Evolutionary conservation across 2,888 invertebrate genomes (phyloP), one percentile per base, ranked within the genome.

Genomic region (Callimorpha dominula): DNA sequence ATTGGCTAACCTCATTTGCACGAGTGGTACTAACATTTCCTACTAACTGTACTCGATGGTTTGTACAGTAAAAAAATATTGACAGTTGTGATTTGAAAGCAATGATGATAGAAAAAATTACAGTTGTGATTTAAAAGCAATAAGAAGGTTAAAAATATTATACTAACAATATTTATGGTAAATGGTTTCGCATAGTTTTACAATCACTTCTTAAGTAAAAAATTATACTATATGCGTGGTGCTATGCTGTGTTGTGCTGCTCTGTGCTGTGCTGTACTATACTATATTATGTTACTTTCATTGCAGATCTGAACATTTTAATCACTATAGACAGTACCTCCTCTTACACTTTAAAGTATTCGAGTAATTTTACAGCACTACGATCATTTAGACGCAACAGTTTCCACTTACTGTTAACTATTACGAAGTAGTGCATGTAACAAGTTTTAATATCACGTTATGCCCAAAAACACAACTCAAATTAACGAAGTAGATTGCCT

Each of bases 1-100:
- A 87, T 88, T 86, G 86, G 80, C 87, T 90, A 91, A 91, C 90
- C 90, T 91, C 89, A 89, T 92, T 93, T 92, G 87, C 86, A 85
- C 84, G 83, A 86, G 87, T 85, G 85, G 80, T 82, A 84, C 84
- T 83, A 81, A 75, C 70, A 77, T 70, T 62, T 54, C 54, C 70
- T 88, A 90, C 89, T 84, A 80, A 14, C 40, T 76, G 68, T 79
- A 83, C 86, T 88, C 70, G 70, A 52, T 64, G 3, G 40, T 17
- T 42, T 50, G 40, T n/a, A 3, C 62, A 14, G 11, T 46, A 60
- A 50, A 8, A 43, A n/a, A 11, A 60, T 60, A 31, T 49, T 62
- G 11, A 52, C 1, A 8, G 52, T 52, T 7, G 17, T n/a, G 54
- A n/a, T n/a, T 54, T 54, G 1, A 54, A n/a, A 54, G 17, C 11